phyloP scores from a whole-genome alignment of 2,888 invertebrate genomes.

The Clepsis dumicolana region DNA sequence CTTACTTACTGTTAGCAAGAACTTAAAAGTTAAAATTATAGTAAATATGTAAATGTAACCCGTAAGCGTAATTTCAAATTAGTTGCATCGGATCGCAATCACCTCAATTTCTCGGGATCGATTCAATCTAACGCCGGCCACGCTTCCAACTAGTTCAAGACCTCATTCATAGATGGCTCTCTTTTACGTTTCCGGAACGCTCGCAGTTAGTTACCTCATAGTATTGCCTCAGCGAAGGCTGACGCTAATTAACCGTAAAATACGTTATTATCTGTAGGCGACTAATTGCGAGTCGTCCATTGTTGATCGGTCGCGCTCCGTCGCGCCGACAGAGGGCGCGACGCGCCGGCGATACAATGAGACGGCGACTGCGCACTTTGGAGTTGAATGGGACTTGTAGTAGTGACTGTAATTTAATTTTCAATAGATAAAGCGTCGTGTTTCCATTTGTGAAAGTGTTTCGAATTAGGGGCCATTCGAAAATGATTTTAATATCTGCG shows the following conservation, averaged over 20 bases:
- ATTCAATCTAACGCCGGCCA: not conserved
- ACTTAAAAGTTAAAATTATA: no score
- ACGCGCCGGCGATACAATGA: constrained; percentile 57
- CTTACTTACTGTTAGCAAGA: no score
- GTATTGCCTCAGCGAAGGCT: constrained; percentile 19
- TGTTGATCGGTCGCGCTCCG: constrained; percentile 62
- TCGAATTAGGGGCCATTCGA: no score
- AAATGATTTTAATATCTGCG: no score
- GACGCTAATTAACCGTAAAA: constrained; percentile 41
- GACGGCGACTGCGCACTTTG: constrained; percentile 52
- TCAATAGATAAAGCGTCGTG: not conserved
- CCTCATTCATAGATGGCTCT: constrained; percentile 27
- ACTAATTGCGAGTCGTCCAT: constrained; percentile 58
- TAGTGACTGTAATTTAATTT: not conserved
- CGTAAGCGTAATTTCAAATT: no score
- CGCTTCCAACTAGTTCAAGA: constrained; percentile 3
- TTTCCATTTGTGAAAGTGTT: not conserved
- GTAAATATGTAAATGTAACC: no score
- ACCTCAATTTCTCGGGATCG: not conserved
- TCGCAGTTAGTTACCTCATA: constrained; percentile 1
- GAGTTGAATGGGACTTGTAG: constrained; percentile 31
- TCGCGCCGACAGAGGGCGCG: constrained; percentile 69
- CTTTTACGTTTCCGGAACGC: constrained; percentile 10
- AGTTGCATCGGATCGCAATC: not conserved
- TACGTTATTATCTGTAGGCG: constrained; percentile 53